Evolutionary conservation across 2,888 invertebrate species (phyloP).

Genomic region (Eupithecia dodoneata): DNA sequence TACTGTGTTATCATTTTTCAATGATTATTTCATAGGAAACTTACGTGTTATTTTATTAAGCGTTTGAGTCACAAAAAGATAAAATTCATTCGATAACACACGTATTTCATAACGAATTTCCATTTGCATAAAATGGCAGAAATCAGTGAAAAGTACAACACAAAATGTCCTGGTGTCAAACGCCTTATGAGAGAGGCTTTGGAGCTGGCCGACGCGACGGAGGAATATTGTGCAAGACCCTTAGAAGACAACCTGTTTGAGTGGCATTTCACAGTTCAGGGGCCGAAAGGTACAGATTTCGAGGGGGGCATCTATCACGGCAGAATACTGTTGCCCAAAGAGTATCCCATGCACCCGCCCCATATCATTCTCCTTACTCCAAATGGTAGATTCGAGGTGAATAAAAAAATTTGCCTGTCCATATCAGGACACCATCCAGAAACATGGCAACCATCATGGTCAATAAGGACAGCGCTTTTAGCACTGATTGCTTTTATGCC

Average conservation of each 20-base stretch:
- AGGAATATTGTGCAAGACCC: slow-evolving; percentile 95
- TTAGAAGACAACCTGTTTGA: slow-evolving; percentile 98
- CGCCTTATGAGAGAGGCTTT: slow-evolving; percentile 95
- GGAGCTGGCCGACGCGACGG: slow-evolving; percentile 93
- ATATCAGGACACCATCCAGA: slow-evolving; percentile 99
- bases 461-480: slow-evolving; percentile 95
- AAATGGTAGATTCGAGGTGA: slow-evolving; percentile 96
- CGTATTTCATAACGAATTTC: neutral
- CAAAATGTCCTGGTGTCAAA: slow-evolving; percentile 92
- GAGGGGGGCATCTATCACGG: slow-evolving; percentile 97
- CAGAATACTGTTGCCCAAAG: slow-evolving; percentile 94
- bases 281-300: slow-evolving; percentile 94
- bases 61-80: slow-evolving; percentile 37
- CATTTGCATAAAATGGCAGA: slow-evolving; percentile 62
- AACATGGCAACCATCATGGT: slow-evolving; percentile 99
- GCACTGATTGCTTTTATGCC: slow-evolving; percentile 98
- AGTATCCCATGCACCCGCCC: slow-evolving; percentile 99
- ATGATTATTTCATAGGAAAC: slow-evolving; percentile 58
- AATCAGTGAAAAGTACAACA: slow-evolving; percentile 79
- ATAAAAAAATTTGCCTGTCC: slow-evolving; percentile 97
- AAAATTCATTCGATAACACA: neutral
- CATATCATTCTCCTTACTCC: slow-evolving; percentile 96
- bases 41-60: slow-evolving; percentile 57
- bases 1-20: slow-evolving; percentile 59
- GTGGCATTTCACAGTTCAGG: slow-evolving; percentile 98